phyloP scores from a whole-genome alignment of 2,888 invertebrate genomes.

The Erynnis tages region DNA sequence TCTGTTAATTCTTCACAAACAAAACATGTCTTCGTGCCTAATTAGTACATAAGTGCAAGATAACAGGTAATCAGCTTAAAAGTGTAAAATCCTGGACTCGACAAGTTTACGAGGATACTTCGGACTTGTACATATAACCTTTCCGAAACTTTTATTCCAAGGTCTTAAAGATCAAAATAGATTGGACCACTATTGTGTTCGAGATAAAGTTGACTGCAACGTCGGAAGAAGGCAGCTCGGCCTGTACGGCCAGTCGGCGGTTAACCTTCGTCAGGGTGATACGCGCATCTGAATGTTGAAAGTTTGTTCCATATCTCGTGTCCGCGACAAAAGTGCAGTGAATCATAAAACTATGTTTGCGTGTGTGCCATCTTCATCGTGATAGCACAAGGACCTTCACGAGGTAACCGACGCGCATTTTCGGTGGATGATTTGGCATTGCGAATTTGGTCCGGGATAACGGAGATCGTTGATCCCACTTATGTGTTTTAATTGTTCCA shows the following conservation, averaged over 20 bases:
- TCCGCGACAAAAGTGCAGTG: constrained; percentile 40
- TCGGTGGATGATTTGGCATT: constrained; percentile 36
- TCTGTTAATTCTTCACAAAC: no score
- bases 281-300: constrained; percentile 19
- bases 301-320: constrained; percentile 19
- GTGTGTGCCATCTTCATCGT: constrained; percentile 31
- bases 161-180: constrained; percentile 13
- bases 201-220: constrained; percentile 17
- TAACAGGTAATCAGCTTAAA: constrained; percentile 12
- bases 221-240: background rate
- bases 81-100: constrained; percentile 17
- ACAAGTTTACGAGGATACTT: constrained; percentile 12
- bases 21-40: background rate
- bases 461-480: constrained; percentile 73
- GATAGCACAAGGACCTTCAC: constrained; percentile 25
- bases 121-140: constrained; percentile 14
- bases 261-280: constrained; percentile 19
- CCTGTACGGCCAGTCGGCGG: constrained; percentile 23
- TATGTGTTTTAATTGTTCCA: constrained; percentile 60
- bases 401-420: constrained; percentile 38
- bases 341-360: constrained; percentile 44
- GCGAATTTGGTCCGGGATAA: constrained; percentile 57
- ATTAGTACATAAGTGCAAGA: constrained; percentile 15
- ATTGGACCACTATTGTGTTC: constrained; percentile 2
- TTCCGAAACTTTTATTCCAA: constrained; percentile 10